Percentiles rank a stretch among this genome's conserved stretches.
Conservation (phyloP, 2,888 invertebrate genomes). For the Cosmia pyralina region DNA sequence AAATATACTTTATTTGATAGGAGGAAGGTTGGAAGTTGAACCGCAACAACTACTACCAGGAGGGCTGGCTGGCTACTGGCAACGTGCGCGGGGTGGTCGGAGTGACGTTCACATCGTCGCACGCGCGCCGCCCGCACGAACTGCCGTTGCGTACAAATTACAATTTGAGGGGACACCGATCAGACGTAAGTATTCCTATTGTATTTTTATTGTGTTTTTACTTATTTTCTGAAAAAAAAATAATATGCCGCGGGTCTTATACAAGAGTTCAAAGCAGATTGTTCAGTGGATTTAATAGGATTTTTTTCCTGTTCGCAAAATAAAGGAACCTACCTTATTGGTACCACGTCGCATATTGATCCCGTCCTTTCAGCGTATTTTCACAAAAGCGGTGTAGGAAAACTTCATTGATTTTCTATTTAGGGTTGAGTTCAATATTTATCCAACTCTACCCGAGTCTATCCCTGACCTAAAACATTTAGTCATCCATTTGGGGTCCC, state of each 20-base stretch:
- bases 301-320: constrained; percentile 17
- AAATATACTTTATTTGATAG: constrained; percentile 83
- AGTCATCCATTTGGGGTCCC: constrained; percentile 12
- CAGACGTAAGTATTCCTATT: constrained; percentile 93
- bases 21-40: constrained; percentile 99
- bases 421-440: constrained; percentile 41
- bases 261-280: constrained; percentile 10
- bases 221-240: background rate
- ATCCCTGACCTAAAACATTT: constrained; percentile 47
- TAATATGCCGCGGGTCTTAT: background rate
- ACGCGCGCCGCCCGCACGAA: constrained; percentile 96
- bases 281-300: constrained; percentile 19
- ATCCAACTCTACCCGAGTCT: constrained; percentile 11
- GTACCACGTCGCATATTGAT: constrained; percentile 18
- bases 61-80: constrained; percentile 99
- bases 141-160: constrained; percentile 98
- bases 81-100: constrained; percentile 98
- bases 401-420: constrained; percentile 51
- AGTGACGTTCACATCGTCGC: constrained; percentile 98
- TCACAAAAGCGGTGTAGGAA: constrained; percentile 4
- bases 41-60: constrained; percentile 98
- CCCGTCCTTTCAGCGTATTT: constrained; percentile 20
- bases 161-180: constrained; percentile 98
- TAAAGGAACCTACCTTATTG: background rate
- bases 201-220: background rate